Evolutionary conservation across 2,797 vertebrate species (phyloP), one percentile per base, ranked within the genome.

Genomic region (Bucorvus abyssinicus): DNA sequence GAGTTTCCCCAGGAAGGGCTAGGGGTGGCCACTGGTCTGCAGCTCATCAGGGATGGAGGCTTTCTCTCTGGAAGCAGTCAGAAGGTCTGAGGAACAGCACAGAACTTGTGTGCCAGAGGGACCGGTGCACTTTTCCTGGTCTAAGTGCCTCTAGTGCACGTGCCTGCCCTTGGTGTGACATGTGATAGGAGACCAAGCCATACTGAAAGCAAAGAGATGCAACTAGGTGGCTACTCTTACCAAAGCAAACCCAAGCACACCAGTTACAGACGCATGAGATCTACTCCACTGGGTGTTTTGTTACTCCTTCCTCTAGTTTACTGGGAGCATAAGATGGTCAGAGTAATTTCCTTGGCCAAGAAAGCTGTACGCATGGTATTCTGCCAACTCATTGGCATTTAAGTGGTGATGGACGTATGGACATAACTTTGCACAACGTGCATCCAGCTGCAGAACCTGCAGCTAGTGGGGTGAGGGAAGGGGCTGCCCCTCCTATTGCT

Each of bases 11-110:
- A 34, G 63, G 34, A 64, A 52, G 21, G 21, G 27, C 19, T 18
- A 27, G 24, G 16, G 26, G 8, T 10, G 17, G 34, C 68, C 21
- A n/a, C 7, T 3, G 5, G 7, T 27, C 32, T 0, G 0, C 1
- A 1, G 34, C 38, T 85, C 34, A 47, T 38, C 0, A 1, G 59
- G 22, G 32, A 18, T 20, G 38, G 34, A 65, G 42, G 29, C 5
- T 19, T 78, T 73, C 3, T 50, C 36, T 44, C 67, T 22, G 16
- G 36, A 20, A 81, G 67, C 23, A 74, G 26, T 9, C 9, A 50
- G 50, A 45, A 74, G 30, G 49, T 56, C 40, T 36, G 45, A 79
- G 36, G 61, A 79, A 30, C 19, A 59, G 61, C 81, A 76, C 24
- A 21, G 13, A 74, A 27, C 18, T 38, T 1, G 6, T 40, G 44